Evolutionary conservation across 2,113 vertebrate species (phyloP).

Genomic region (Plectropomus leopardus): DNA sequence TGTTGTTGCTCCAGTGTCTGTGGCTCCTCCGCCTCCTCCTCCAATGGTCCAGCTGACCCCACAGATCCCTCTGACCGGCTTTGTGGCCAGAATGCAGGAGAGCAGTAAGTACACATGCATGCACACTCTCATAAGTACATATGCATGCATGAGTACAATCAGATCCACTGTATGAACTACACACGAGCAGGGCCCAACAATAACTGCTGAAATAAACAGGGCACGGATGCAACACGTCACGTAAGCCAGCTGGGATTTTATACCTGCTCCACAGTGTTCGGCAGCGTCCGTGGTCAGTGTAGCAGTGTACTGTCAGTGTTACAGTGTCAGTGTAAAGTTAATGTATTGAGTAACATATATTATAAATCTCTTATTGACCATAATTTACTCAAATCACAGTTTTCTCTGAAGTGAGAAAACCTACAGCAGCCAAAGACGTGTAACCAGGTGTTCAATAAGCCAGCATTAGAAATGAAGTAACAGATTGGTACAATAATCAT

Average conservation of each 20-base stretch:
- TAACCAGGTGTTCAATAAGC: too few species aligned
- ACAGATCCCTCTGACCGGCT: conserved; percentile 99
- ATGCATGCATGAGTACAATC: background rate
- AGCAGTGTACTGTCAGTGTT: too few species aligned
- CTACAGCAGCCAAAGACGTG: too few species aligned
- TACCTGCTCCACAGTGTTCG: too few species aligned
- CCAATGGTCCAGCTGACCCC: conserved; percentile 99
- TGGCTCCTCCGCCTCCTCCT: conserved; percentile 97
- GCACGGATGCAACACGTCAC: too few species aligned
- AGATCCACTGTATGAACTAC: background rate
- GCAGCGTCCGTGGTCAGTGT: too few species aligned
- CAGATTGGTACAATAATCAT: background rate
- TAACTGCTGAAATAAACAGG: too few species aligned
- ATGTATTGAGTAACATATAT: background rate
- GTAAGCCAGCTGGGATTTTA: too few species aligned
- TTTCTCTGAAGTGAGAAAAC: background rate
- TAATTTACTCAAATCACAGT: conserved; percentile 1
- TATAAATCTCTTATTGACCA: background rate
- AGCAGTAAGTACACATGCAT: conserved; percentile 98
- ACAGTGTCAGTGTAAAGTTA: too few species aligned
- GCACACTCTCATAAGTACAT: too few species aligned
- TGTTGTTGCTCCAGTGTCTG: conserved; percentile 92
- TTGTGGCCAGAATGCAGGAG: conserved; percentile 99
- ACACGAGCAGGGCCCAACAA: background rate
- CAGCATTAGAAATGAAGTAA: background rate